phyloP scores from a whole-genome alignment of 2,113 vertebrate species.

The Lethenteron camtschaticum region DNA sequence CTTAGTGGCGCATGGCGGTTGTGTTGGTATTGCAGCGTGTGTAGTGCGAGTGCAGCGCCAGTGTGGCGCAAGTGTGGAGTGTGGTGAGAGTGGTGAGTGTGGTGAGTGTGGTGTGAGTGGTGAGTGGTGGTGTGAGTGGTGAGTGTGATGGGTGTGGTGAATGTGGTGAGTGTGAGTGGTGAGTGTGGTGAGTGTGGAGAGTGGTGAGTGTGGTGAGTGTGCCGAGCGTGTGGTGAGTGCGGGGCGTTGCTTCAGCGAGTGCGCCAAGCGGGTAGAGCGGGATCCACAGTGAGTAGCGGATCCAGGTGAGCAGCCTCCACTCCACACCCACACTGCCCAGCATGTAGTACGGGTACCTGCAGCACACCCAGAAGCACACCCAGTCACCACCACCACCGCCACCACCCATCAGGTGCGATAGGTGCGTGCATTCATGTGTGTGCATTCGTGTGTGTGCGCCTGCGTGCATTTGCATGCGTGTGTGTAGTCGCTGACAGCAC shows the following conservation, averaged over 20 bases:
- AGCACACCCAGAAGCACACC: not conserved
- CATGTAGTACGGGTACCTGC: constrained; percentile 90
- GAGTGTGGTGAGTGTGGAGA: too few relatives aligned
- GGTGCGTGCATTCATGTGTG: not conserved
- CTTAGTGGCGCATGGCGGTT: too few relatives aligned
- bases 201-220: too few relatives aligned
- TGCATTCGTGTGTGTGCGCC: not conserved
- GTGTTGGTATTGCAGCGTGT: too few relatives aligned
- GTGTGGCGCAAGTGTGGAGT: too few relatives aligned
- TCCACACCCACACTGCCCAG: constrained; percentile 57
- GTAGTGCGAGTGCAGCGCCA: too few relatives aligned
- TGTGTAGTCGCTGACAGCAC: not conserved
- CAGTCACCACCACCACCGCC: not conserved
- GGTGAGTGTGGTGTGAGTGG: too few relatives aligned
- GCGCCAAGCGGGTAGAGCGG: constrained; percentile 63
- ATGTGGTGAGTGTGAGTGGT: too few relatives aligned
- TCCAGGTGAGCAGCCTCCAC: constrained; percentile 76
- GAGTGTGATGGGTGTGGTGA: too few relatives aligned
- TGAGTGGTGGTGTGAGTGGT: too few relatives aligned
- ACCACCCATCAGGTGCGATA: not conserved
- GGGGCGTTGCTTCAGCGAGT: constrained; percentile 45
- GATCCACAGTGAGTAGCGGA: constrained; percentile 73
- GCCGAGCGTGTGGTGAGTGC: too few relatives aligned
- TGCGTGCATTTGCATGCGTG: not conserved
- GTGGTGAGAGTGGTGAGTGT: too few relatives aligned